Conservation (phyloP, 2,113 vertebrate genomes). For the Coturnix japonica region DNA sequence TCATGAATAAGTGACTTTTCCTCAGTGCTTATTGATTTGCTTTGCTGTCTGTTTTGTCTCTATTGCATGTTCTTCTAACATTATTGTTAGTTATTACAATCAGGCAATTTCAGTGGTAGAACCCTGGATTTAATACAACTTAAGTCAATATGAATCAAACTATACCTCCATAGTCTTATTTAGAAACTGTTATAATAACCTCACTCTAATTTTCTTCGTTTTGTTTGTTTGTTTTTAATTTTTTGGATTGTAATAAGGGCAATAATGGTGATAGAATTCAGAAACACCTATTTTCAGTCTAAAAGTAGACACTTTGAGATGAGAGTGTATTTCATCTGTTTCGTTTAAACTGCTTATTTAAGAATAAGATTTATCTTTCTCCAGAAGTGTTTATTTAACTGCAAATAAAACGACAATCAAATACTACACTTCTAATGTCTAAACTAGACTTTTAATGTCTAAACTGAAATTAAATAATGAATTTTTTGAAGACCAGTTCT, state of each 20-base stretch:
- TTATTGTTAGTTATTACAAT: neutral
- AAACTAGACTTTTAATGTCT: accelerated
- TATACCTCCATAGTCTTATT: neutral
- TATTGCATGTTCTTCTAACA: neutral
- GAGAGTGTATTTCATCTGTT: neutral
- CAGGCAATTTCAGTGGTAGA: neutral
- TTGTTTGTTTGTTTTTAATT: neutral
- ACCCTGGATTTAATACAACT: neutral
- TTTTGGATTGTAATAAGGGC: neutral
- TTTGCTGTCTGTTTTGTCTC: neutral
- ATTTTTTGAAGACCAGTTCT: neutral
- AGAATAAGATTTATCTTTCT: too few species aligned
- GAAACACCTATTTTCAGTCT: neutral
- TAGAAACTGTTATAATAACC: neutral
- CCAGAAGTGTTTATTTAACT: neutral
- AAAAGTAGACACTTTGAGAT: accelerated
- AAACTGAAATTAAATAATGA: neutral
- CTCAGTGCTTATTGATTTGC: neutral
- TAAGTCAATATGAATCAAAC: neutral
- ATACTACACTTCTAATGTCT: neutral
- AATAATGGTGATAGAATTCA: neutral
- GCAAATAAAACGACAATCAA: neutral
- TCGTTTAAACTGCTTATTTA: neutral
- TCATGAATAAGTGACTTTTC: neutral
- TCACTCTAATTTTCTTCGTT: neutral